phyloP scores from a whole-genome alignment of 2,888 invertebrate genomes.

The Netelia inedita region DNA sequence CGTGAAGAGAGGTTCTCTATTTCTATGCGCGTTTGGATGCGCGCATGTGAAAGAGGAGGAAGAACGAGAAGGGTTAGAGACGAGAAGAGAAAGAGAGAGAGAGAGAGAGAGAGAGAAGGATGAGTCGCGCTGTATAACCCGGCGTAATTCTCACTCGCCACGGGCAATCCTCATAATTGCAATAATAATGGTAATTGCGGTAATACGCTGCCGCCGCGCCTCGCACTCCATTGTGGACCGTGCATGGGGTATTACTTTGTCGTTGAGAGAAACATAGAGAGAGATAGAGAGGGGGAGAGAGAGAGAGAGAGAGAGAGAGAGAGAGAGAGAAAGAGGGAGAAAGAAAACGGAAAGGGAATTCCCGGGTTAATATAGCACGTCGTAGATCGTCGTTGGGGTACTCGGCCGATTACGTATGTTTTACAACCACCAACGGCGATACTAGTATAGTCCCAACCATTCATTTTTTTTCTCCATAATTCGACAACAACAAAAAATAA shows the following conservation, averaged over 20 bases:
- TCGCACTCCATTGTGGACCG: slow-evolving; percentile 66
- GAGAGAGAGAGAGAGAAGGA: slow-evolving; percentile 3
- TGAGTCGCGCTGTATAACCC: slow-evolving; percentile 60
- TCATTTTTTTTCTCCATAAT: too few species aligned
- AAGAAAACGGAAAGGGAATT: slow-evolving; percentile 14
- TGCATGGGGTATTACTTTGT: slow-evolving; percentile 65
- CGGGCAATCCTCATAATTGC: slow-evolving; percentile 78
- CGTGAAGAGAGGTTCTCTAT: background rate
- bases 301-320: too few species aligned
- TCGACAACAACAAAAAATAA: too few species aligned
- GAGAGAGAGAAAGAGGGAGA: too few species aligned
- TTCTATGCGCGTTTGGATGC: background rate
- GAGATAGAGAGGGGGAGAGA: background rate
- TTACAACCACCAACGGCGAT: slow-evolving; percentile 62
- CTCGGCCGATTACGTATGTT: slow-evolving; percentile 46
- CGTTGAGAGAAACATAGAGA: slow-evolving; percentile 25
- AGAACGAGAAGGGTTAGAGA: slow-evolving; percentile 7
- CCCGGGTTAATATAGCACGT: slow-evolving; percentile 14
- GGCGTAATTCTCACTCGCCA: slow-evolving; percentile 69
- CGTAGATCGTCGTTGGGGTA: slow-evolving; percentile 48
- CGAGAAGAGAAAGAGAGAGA: slow-evolving; percentile 19
- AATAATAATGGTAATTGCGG: slow-evolving; percentile 78
- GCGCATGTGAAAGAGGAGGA: background rate
- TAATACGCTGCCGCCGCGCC: slow-evolving; percentile 70
- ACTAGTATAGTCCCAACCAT: background rate